A percentile compares a stretch with the other conserved stretches of the same genome.
These are phyloP conservation scores for Ormyrus labotus DNA, from an alignment of 2,888 invertebrate species.

Conservation along the genomic window DNA sequence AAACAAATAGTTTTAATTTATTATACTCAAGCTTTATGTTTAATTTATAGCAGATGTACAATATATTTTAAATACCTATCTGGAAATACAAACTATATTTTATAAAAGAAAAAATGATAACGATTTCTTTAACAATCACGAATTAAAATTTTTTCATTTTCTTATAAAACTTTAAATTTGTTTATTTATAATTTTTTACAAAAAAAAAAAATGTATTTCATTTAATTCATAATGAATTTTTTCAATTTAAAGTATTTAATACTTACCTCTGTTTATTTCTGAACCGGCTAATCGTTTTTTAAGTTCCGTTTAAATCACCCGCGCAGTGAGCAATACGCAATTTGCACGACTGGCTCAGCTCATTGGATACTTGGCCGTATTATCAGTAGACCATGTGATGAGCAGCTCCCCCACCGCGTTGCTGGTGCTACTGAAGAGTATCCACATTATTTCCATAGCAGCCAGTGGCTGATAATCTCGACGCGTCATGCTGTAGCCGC, in stretches of 20 bases:
- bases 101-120: neutral
- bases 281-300: neutral
- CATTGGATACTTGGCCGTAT: conserved; percentile 27
- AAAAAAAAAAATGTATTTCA: too few species aligned
- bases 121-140: too few species aligned
- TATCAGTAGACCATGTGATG: conserved; percentile 33
- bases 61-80: neutral
- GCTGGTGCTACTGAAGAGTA: neutral
- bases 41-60: neutral
- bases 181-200: too few species aligned
- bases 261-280: too few species aligned
- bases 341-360: conserved; percentile 5
- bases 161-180: too few species aligned
- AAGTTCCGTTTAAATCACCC: conserved; percentile 22
- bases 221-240: too few species aligned
- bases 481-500: conserved; percentile 36
- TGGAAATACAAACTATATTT: neutral
- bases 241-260: too few species aligned
- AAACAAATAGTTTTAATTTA: neutral
- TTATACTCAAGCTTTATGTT: conserved; percentile 6
- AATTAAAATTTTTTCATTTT: too few species aligned
- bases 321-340: neutral
- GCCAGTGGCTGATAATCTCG: conserved; percentile 14
- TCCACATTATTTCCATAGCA: conserved; percentile 19
- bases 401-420: neutral